Evolutionary conservation across 2,888 invertebrate genomes (phyloP).

Genomic region (Acleris cristana): DNA sequence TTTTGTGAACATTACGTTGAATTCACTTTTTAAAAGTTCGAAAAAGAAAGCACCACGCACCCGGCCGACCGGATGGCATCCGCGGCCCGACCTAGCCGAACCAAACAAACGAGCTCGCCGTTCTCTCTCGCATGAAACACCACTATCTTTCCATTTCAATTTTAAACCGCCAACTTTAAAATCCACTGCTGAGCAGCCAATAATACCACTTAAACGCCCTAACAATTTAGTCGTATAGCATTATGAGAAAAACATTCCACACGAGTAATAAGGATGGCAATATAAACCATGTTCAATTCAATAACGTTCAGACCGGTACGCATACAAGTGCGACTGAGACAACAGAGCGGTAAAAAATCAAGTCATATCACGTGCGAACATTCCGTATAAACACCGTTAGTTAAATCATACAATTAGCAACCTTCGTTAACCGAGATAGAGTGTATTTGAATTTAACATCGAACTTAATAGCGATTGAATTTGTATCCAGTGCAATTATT

Average conservation of each 20-base stretch:
- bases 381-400: constrained; percentile 23
- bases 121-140: constrained; percentile 41
- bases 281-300: constrained; percentile 43
- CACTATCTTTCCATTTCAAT: constrained; percentile 61
- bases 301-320: constrained; percentile 11
- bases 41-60: constrained; percentile 52
- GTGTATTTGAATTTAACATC: neutral
- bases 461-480: neutral
- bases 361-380: constrained; percentile 36
- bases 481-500: constrained; percentile 28
- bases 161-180: constrained; percentile 60
- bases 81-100: constrained; percentile 64
- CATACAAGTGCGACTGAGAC: constrained; percentile 22
- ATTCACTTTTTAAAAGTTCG: constrained; percentile 57
- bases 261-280: constrained; percentile 53
- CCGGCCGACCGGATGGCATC: constrained; percentile 66
- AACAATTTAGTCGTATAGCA: constrained; percentile 55
- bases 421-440: neutral
- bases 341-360: constrained; percentile 13
- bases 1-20: constrained; percentile 49
- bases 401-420: constrained; percentile 4
- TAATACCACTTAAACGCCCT: constrained; percentile 41
- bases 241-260: constrained; percentile 54
- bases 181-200: constrained; percentile 39
- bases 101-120: constrained; percentile 66